phyloP scores from a whole-genome alignment of 2,113 vertebrate species.

The Phyllostomus discolor region DNA sequence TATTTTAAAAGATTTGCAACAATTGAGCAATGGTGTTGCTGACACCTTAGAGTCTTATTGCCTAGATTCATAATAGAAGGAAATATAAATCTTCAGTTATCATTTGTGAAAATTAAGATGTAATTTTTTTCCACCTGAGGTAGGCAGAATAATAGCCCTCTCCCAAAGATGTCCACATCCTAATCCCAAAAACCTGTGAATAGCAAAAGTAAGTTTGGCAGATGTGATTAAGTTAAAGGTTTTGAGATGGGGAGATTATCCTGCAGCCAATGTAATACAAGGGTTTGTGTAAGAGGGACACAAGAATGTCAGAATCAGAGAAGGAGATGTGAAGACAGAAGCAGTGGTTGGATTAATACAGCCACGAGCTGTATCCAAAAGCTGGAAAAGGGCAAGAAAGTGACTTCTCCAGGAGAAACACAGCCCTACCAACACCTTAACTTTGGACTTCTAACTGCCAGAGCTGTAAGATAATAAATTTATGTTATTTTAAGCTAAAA shows the following conservation, averaged over 20 bases:
- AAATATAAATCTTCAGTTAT: not conserved
- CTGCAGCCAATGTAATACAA: not conserved
- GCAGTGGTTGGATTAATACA: too few relatives aligned
- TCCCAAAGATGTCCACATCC: not conserved
- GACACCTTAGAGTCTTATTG: accelerated
- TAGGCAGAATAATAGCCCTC: not conserved
- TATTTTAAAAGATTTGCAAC: too few relatives aligned
- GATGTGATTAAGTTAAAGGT: too few relatives aligned
- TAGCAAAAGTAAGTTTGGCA: too few relatives aligned
- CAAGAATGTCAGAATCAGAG: not conserved
- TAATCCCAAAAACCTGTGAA: too few relatives aligned
- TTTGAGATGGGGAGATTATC: not conserved
- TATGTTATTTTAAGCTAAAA: not conserved
- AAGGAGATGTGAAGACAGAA: not conserved
- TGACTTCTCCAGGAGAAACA: not conserved
- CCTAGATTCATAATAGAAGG: not conserved
- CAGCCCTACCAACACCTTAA: too few relatives aligned
- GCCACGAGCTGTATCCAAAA: not conserved
- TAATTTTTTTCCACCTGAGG: not conserved
- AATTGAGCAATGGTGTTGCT: not conserved
- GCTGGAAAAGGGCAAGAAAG: not conserved
- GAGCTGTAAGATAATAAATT: not conserved
- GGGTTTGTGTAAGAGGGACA: not conserved
- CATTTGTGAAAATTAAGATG: not conserved
- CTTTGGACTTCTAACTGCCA: too few relatives aligned